A percentile compares a stretch with the other conserved stretches of the same genome.
Evolutionary conservation across 2,797 vertebrate species (phyloP).

Genomic region (Aphelocoma californica): DNA sequence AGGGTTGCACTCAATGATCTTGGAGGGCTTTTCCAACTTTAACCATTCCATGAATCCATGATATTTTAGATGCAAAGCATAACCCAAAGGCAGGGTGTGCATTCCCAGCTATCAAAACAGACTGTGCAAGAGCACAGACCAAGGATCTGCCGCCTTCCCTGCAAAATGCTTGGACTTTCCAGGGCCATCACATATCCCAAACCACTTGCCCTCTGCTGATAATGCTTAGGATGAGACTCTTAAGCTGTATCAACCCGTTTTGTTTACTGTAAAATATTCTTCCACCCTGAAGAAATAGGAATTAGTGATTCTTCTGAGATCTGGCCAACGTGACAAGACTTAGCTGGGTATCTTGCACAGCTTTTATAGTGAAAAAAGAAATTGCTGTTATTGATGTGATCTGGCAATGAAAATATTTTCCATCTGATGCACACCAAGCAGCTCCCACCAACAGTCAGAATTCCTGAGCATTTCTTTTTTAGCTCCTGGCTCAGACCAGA

Average conservation of each 20-base stretch:
- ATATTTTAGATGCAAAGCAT: not conserved
- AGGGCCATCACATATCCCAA: not conserved
- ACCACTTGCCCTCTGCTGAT: not conserved
- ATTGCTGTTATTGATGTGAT: not conserved
- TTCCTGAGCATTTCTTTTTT: not conserved
- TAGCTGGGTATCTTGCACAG: not conserved
- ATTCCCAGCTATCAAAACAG: not conserved
- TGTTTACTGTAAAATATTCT: not conserved
- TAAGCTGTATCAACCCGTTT: not conserved
- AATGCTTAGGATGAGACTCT: not conserved
- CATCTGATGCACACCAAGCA: not conserved
- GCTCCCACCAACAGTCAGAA: not conserved
- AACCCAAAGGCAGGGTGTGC: not conserved
- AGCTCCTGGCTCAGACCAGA: not conserved
- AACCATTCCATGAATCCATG: not conserved
- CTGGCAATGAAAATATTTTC: not conserved
- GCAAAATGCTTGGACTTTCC: not conserved
- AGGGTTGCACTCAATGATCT: rapidly evolving
- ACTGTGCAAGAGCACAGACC: not conserved
- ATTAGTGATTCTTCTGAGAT: not conserved
- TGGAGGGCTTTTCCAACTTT: not conserved
- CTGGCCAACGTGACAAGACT: not conserved
- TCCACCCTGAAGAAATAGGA: not conserved
- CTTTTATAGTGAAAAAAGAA: not conserved
- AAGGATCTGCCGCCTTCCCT: not conserved